Percentiles rank a stretch among this genome's conserved stretches.
Evolutionary conservation across 2,113 vertebrate genomes (phyloP).

Genomic region (Alosa alosa): DNA sequence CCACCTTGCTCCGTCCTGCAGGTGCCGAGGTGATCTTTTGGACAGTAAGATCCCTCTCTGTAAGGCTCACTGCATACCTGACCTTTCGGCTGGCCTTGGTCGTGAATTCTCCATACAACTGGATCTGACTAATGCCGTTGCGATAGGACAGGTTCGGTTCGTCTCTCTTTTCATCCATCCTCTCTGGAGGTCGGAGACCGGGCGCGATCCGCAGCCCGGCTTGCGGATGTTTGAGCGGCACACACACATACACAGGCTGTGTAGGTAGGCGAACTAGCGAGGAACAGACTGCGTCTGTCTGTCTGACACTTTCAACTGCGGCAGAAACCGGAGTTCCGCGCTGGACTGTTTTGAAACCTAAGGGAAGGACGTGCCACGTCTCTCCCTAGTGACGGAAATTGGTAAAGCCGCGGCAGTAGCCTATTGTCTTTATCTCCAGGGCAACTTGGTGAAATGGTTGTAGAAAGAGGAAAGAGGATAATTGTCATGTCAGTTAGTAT

Average conservation of each 20-base stretch:
- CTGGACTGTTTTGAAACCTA: slow-evolving; percentile 3
- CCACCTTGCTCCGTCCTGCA: slow-evolving; percentile 53
- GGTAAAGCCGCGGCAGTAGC: not conserved
- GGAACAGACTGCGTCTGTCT: slow-evolving; percentile 36
- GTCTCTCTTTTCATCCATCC: slow-evolving; percentile 54
- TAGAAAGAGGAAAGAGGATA: not conserved
- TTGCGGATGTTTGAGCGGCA: slow-evolving; percentile 17
- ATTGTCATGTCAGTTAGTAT: not conserved
- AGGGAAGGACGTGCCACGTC: slow-evolving; percentile 18
- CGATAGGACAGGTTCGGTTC: slow-evolving; percentile 36
- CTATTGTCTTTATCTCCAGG: not conserved
- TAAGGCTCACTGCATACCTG: slow-evolving; percentile 60
- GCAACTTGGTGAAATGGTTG: not conserved
- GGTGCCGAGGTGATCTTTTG: slow-evolving; percentile 58
- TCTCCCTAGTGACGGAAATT: slow-evolving; percentile 37
- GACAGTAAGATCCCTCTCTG: slow-evolving; percentile 61
- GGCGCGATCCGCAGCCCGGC: slow-evolving; percentile 37
- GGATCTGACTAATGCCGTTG: slow-evolving; percentile 30
- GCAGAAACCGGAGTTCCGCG: slow-evolving; percentile 24
- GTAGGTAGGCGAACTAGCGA: slow-evolving; percentile 19
- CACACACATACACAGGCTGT: slow-evolving; percentile 36
- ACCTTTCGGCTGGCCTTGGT: slow-evolving; percentile 48
- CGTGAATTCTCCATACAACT: slow-evolving; percentile 66
- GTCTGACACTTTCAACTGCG: slow-evolving; percentile 31
- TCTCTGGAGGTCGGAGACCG: slow-evolving; percentile 28